Base-by-base conservation (phyloP, 2,888 invertebrate species). In the Mythimna ferrago region DNA sequence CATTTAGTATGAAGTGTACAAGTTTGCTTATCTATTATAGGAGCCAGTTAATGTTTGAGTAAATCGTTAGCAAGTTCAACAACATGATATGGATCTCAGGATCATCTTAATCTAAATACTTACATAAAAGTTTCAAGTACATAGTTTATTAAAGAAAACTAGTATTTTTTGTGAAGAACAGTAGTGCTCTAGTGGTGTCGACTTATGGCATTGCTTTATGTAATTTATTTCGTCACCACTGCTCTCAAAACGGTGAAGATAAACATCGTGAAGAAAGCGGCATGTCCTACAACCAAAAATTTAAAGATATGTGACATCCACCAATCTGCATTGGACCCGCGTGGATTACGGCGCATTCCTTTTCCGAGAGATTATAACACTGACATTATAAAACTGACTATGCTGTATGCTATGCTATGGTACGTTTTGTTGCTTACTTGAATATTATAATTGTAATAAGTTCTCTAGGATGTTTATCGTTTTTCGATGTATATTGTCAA, bases 91-190 rank as follows among this genome's bases (percentile, higher is more conserved):
- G 38, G 66, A 71, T 73, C 74, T 68, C 1, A 32, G 11, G 35
- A 62, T 75, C 56, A 68, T 65, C 58, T 38, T 77, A 60, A 73
- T 76, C 62, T 73, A 73, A 71, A 75, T 79, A 79, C 26, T 26
- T 26, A 26, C 38, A 70, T 83, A 72, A 70, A 66, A 71, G 32
- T 61, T 73, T 11, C 44, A 35, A 44, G 11, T 60, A 85, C 60
- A 64, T 74, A 35, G 57, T 68, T 67, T 64, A 38, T 54, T 60
- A 26, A 56, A 32, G 16, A 48, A 61, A 60, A 58, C 32, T 80
- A 56, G 14, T 41, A 10, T 63, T 38, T 66, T 9, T 16, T 3
- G 14, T 6, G 44, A 14, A 44, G 38, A 9, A 9, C 9, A 38
- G 38, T 38, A 7, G 38, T 38, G 38, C 9, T 9, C 7, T 38